These are phyloP conservation scores for Myoxocephalus aenaeus DNA, from an alignment of 2,797 vertebrate genomes.

Conservation along the genomic window DNA sequence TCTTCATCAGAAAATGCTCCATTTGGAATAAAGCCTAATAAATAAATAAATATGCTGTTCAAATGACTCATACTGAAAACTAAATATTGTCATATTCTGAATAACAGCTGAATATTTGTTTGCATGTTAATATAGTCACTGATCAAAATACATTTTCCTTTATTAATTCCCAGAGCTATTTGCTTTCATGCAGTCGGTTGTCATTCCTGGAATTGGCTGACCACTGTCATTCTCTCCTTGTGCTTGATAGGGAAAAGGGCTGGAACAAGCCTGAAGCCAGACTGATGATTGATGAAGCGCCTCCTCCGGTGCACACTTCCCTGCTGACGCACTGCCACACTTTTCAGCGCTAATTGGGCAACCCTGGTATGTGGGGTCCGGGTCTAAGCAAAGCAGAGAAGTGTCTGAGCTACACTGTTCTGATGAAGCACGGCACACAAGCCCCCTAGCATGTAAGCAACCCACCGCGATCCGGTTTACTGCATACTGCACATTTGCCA, in stretches of 20 bases:
- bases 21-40: not conserved
- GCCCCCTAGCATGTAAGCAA: constrained; percentile 38
- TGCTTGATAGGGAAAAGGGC: constrained; percentile 65
- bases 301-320: constrained; percentile 83
- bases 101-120: not conserved
- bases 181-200: constrained; percentile 51
- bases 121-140: not conserved
- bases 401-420: constrained; percentile 60
- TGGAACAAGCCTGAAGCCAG: constrained; percentile 77
- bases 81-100: not conserved
- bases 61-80: not conserved
- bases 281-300: constrained; percentile 87
- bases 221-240: constrained; percentile 64
- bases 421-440: constrained; percentile 66
- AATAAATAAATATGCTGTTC: not conserved
- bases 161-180: constrained; percentile 35
- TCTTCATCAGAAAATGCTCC: not conserved
- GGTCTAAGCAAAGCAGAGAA: constrained; percentile 71
- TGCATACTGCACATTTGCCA: constrained; percentile 49
- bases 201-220: constrained; percentile 68
- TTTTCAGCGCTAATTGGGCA: constrained; percentile 87
- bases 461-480: constrained; percentile 50
- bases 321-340: constrained; percentile 83
- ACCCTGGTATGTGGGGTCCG: constrained; percentile 72
- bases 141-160: constrained; percentile 23